phyloP scores from a whole-genome alignment of 2,888 invertebrate genomes.

The Matsumyia berberina region DNA sequence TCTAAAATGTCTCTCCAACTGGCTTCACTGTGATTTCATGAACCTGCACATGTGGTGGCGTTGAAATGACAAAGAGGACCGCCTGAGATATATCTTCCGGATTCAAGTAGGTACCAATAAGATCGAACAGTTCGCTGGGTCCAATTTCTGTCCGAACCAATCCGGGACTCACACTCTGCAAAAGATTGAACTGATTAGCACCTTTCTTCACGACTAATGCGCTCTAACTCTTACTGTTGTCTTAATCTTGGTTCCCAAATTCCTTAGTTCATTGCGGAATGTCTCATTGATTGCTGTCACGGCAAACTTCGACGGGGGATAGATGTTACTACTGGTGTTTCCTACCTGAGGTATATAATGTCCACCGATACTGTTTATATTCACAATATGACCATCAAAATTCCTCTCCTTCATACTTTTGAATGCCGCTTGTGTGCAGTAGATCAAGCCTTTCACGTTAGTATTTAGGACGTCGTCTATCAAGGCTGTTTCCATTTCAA shows the following conservation, averaged over 20 bases:
- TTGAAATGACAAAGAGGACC: too few relatives aligned
- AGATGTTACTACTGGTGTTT: conserved; percentile 80
- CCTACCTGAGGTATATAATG: conserved; percentile 79
- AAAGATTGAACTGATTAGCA: not conserved
- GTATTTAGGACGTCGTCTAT: conserved; percentile 83
- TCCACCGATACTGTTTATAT: conserved; percentile 81
- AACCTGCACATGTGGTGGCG: too few relatives aligned
- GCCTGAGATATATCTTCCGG: too few relatives aligned
- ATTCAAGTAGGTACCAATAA: conserved; percentile 76
- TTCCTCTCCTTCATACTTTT: conserved; percentile 84
- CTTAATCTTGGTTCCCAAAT: conserved; percentile 79
- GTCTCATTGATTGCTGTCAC: conserved; percentile 82
- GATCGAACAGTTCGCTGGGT: conserved; percentile 75
- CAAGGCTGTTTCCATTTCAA: conserved; percentile 78
- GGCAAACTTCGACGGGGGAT: conserved; percentile 82
- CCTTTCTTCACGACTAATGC: too few relatives aligned
- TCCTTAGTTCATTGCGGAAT: conserved; percentile 82
- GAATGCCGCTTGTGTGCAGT: conserved; percentile 85
- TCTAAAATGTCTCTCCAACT: conserved; percentile 25
- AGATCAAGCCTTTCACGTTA: conserved; percentile 84
- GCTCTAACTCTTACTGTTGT: too few relatives aligned
- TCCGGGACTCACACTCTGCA: conserved; percentile 60
- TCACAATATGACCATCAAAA: conserved; percentile 81
- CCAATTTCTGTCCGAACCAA: conserved; percentile 27
- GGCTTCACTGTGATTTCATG: conserved; percentile 48